Evolutionary conservation across 2,113 vertebrate genomes (phyloP).

Genomic region (Microtus ochrogaster): DNA sequence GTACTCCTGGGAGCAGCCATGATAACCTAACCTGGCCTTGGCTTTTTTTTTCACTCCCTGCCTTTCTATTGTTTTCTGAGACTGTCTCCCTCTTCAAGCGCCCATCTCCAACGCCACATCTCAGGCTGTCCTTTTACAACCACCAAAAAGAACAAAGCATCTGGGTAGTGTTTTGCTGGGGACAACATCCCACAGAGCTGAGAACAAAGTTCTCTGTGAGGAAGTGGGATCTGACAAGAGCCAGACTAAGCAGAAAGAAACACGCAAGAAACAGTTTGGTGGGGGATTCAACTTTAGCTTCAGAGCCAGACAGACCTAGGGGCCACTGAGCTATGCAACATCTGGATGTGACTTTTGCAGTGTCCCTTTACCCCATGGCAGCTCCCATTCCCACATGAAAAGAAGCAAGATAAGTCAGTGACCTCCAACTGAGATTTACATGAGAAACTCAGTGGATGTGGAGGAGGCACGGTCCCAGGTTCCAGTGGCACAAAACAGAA

Average conservation of each 20-base stretch:
- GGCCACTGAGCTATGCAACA: too few relatives aligned
- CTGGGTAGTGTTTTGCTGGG: background rate
- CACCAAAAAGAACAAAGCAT: background rate
- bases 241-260: background rate
- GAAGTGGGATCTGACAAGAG: background rate
- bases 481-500: accelerated
- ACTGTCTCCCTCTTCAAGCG: background rate
- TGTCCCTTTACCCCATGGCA: too few relatives aligned
- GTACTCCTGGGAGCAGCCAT: accelerated
- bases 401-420: accelerated
- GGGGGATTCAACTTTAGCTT: background rate
- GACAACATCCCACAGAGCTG: background rate
- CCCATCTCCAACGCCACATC: too few relatives aligned
- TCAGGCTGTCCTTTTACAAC: background rate
- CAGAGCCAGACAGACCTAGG: background rate
- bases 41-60: background rate
- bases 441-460: too few relatives aligned
- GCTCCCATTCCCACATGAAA: background rate
- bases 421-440: background rate
- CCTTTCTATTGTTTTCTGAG: background rate
- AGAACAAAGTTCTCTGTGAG: background rate
- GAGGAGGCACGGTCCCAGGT: background rate
- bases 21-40: background rate
- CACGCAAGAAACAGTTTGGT: background rate
- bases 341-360: background rate